A percentile compares a stretch with the other conserved stretches of the same genome.
These are phyloP conservation scores for Anguilla pacifica DNA, from an alignment of 2,797 vertebrate species.

Conservation along the genomic window DNA sequence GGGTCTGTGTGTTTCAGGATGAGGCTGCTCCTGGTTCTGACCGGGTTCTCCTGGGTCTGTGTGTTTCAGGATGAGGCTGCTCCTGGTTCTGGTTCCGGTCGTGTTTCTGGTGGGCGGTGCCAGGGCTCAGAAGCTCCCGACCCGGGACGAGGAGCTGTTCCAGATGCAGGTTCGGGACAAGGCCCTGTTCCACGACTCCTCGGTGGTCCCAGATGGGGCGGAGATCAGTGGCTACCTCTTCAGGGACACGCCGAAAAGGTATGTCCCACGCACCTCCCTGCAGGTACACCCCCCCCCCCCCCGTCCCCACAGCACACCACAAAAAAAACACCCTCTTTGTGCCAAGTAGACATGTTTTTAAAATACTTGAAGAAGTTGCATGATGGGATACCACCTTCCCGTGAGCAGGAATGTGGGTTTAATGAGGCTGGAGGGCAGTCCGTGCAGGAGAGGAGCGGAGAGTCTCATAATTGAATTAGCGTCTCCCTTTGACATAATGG, in stretches of 20 bases:
- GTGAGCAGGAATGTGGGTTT: neutral
- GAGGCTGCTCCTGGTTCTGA: neutral
- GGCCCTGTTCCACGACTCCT: constrained; percentile 88
- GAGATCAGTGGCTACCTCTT: constrained; percentile 97
- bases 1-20: neutral
- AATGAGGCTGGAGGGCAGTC: neutral
- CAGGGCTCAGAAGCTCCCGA: constrained; percentile 89
- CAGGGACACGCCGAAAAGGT: constrained; percentile 96
- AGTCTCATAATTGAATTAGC: neutral
- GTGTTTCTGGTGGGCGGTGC: constrained; percentile 71
- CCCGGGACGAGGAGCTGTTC: constrained; percentile 94
- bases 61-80: constrained; percentile 81
- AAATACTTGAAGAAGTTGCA: too few relatives aligned
- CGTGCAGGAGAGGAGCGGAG: neutral
- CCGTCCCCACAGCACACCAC: neutral
- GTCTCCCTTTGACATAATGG: neutral
- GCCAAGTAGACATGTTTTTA: too few relatives aligned
- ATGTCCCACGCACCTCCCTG: constrained; percentile 25
- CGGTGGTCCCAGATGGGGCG: constrained; percentile 92
- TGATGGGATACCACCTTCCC: too few relatives aligned
- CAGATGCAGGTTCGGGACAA: constrained; percentile 98
- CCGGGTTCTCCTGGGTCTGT: neutral
- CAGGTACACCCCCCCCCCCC: neutral
- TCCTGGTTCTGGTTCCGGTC: constrained; percentile 67
- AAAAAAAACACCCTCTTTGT: neutral